Conservation (phyloP, 1,140 invertebrate species). For the Rhagoletis pomonella region DNA sequence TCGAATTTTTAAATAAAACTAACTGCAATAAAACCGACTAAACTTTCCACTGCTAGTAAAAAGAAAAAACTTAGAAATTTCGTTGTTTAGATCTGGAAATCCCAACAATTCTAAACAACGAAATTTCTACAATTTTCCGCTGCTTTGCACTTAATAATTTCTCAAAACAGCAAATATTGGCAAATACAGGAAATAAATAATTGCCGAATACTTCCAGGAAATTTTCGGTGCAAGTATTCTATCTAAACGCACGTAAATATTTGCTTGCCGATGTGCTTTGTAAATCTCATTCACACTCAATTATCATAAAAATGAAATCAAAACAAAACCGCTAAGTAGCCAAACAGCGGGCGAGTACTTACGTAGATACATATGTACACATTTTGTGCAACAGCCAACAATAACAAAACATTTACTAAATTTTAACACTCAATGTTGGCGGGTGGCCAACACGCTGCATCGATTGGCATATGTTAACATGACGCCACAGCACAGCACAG, state of each 20-base stretch:
- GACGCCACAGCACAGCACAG: neutral
- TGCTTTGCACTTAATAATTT: neutral
- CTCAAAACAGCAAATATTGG: conserved; percentile 1
- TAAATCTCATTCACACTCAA: conserved; percentile 43
- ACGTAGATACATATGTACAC: neutral
- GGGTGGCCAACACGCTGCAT: conserved; percentile 24
- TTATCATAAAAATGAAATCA: conserved; percentile 49
- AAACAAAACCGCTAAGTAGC: conserved; percentile 45
- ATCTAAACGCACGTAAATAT: too few species aligned
- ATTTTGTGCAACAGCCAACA: neutral
- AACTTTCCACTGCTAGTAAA: neutral
- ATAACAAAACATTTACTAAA: neutral
- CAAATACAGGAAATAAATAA: conserved; percentile 30
- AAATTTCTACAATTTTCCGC: neutral
- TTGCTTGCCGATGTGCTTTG: neutral
- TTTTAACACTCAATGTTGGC: conserved; percentile 19
- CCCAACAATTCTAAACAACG: neutral
- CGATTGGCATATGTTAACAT: conserved; percentile 20
- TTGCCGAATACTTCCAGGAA: neutral
- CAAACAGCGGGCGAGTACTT: neutral
- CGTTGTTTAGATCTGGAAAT: neutral
- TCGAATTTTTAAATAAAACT: neutral
- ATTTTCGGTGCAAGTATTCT: neutral
- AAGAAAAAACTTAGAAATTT: neutral
- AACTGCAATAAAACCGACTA: conserved; percentile 5